phyloP scores from a whole-genome alignment of 2,888 invertebrate species.

The Thelaira solivaga region DNA sequence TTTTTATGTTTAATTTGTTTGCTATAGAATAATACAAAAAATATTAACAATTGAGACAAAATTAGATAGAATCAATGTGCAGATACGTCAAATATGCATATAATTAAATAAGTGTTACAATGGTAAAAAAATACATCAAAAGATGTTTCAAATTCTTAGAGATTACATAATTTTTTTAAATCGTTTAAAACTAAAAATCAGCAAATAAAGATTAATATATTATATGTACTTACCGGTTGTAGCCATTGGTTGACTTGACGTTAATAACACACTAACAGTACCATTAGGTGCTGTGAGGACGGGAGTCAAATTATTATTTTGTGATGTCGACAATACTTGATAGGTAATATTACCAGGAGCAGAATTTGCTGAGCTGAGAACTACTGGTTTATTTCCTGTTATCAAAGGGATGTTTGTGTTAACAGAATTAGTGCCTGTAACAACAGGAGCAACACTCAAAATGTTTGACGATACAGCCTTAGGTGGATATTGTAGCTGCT shows the following conservation, averaged over 20 bases:
- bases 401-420: conserved; percentile 10
- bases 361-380: conserved; percentile 21
- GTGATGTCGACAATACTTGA: conserved; percentile 48
- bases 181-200: not conserved
- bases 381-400: conserved; percentile 28
- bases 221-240: conserved; percentile 50
- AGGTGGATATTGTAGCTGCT: conserved; percentile 7
- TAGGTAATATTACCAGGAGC: conserved; percentile 38
- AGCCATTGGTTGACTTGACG: conserved; percentile 30
- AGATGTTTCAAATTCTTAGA: too few species aligned
- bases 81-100: too few species aligned
- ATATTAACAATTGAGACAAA: too few species aligned
- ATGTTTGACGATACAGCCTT: conserved; percentile 13
- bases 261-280: conserved; percentile 52
- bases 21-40: too few species aligned
- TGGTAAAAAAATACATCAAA: too few species aligned
- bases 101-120: too few species aligned
- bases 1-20: too few species aligned
- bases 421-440: not conserved
- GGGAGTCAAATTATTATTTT: conserved; percentile 34
- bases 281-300: conserved; percentile 48
- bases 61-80: too few species aligned
- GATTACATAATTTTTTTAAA: conserved; percentile 44
- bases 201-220: not conserved
- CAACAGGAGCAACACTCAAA: conserved; percentile 12